Base-by-base conservation (phyloP, 1,140 invertebrate genomes). In the Brachionus sp. region DNA sequence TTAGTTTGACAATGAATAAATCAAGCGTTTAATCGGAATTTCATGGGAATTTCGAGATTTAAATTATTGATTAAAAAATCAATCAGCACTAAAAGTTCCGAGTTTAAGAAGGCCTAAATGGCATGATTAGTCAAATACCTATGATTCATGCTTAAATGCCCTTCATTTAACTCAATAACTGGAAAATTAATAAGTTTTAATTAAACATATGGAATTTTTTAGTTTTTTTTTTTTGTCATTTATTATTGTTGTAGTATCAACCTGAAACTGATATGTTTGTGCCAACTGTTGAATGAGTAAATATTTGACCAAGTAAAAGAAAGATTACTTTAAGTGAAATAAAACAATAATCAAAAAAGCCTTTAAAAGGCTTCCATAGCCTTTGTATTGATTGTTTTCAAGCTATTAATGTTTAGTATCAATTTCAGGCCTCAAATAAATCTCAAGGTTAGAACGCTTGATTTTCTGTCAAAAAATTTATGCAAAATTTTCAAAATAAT, bases 21-120 rank as follows among this genome's bases (percentile, higher is more conserved):
- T 75, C 70, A 75, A 46, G 70, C 70, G 70, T 46, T 46, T 33
- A 70, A 75, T 23, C 39, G 5, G 44, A 35, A 44, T 75, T 46
- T 75, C 70, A 75, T 75, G 70, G 70, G 70, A 75, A 75, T 75
- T 73, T 73, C 0, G 16, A 73, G 37, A 39, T 42, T 70, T 25
- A 13, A 23, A 75, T 75, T 75, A 39, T 75, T 19, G 70, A 75
- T 44, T 46, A 75, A 46, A 75, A 25, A 46, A 25, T 75, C 44
- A 46, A 75, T 75, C 70, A 75, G 70, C 23, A 73, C 33, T 39
- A 73, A 73, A 70, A 73, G 64, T 66, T 39, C 66, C 66, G 66
- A 70, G 66, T 75, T 46, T 46, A 73, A 73, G 68, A 37, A 39
- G 16, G 68, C 25, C 64, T 66, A 66, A 33, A 66, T 37, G 13